Evolutionary conservation across 1,140 invertebrate genomes (phyloP).

Genomic region (Leguminivora glycinivorella): DNA sequence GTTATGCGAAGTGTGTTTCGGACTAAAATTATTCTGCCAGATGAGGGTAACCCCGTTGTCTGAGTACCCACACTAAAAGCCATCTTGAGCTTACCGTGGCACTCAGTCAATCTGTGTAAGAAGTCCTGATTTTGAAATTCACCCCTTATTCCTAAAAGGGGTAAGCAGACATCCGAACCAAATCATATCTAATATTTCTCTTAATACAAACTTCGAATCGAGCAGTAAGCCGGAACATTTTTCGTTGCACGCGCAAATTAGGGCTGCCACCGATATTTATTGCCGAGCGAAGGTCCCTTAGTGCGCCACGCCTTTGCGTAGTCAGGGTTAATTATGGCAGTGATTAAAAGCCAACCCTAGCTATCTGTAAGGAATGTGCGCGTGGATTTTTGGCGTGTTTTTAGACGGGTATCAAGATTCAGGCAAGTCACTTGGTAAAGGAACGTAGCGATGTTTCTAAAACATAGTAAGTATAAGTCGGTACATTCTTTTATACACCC

Average conservation of each 20-base stretch:
- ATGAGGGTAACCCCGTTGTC: too few relatives aligned
- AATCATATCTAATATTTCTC: neutral
- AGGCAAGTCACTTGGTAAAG: neutral
- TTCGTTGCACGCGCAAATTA: conserved; percentile 11
- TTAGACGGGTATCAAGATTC: neutral
- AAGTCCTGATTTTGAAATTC: too few relatives aligned
- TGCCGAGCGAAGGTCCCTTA: conserved; percentile 15
- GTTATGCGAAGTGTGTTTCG: too few relatives aligned
- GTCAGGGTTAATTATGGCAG: conserved; percentile 9
- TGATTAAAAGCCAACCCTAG: conserved; percentile 14
- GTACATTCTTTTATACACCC: too few relatives aligned
- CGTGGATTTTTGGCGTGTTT: conserved; percentile 15
- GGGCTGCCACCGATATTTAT: conserved; percentile 1
- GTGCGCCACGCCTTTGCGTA: conserved; percentile 15
- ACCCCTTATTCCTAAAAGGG: too few relatives aligned
- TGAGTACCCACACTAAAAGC: too few relatives aligned
- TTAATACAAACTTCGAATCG: neutral
- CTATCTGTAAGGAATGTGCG: conserved; percentile 11
- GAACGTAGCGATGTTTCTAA: neutral
- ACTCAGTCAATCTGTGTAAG: too few relatives aligned
- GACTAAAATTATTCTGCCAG: too few relatives aligned
- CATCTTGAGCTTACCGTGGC: too few relatives aligned
- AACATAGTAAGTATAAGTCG: too few relatives aligned
- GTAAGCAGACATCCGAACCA: too few relatives aligned
- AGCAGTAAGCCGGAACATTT: neutral